Evolutionary conservation across 2,113 vertebrate species (phyloP), one percentile per base, ranked within the genome.

Genomic region (Picathartes gymnocephalus): DNA sequence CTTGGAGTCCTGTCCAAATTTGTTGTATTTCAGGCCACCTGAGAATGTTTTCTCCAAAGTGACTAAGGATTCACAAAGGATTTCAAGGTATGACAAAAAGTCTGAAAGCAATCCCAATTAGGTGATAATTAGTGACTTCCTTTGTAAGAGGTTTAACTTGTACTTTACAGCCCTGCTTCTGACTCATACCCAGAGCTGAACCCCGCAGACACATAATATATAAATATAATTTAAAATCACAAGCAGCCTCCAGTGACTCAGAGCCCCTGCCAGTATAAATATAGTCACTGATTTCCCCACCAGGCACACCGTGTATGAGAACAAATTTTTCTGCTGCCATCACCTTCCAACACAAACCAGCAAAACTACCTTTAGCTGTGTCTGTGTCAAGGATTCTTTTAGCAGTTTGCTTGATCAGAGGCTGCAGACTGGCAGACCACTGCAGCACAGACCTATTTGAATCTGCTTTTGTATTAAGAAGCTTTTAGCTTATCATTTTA

Each of bases 191-290:
- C 62, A 77, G 70, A 81, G 74, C 35, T 83, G 85, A 96, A 78
- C 79, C 79, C 88, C 83, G 71, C 92, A 95, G 79, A 78, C 79
- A 95, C n/a, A 33, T 66, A 42, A 72, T n/a, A 72, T 45, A 74
- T 40, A 80, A 92, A 91, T 53, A 82, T 30, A 9, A 86, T 64
- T 88, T 83, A 17, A 90, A 80, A 82, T 90, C 84, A 81, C 57
- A 76, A 77, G 82, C 69, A 80, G 71, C n/a, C 61, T 85, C 45
- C 42, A 80, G 83, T 92, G 90, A 95, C 81, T 95, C 94, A 95
- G 79, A 92, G 79, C n/a, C 62, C 86, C 74, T 80, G 85, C 42
- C 71, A 83, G 50, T 33, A 69, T 3, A 81, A 77, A 92, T 71
- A 54, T 1, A 88, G 47, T 62, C 74, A 70, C 88, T n/a, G 51